Percentiles rank a stretch among this genome's conserved stretches.
phyloP scores from a whole-genome alignment of 2,113 vertebrate species.

The Pardalotus punctatus region DNA sequence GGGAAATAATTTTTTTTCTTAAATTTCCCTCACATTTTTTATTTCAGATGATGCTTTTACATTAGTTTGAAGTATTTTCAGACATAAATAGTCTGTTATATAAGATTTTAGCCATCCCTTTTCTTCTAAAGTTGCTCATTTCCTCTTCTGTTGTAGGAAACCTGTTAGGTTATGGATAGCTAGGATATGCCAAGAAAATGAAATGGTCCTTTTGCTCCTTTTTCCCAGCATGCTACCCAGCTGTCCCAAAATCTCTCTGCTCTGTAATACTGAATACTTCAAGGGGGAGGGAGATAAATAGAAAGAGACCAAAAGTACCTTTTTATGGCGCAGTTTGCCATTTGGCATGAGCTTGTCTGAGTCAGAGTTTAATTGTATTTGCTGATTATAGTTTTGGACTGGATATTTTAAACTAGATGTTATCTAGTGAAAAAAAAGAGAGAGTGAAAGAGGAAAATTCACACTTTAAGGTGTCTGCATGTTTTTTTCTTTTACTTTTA shows the following conservation, averaged over 20 bases:
- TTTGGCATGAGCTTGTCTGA: background rate
- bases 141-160: constrained; percentile 12
- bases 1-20: background rate
- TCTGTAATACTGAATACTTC: background rate
- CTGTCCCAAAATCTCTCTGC: background rate
- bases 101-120: background rate
- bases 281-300: constrained; percentile 24
- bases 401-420: background rate
- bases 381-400: background rate
- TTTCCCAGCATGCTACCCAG: constrained; percentile 3
- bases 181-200: constrained; percentile 19
- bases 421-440: background rate
- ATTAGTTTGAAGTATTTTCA: background rate
- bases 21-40: background rate
- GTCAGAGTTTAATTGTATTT: constrained; percentile 15
- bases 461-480: background rate
- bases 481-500: background rate
- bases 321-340: background rate
- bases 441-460: background rate
- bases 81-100: background rate
- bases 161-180: background rate
- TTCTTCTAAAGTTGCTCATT: constrained; percentile 2
- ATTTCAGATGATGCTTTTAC: background rate
- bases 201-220: constrained; percentile 5
- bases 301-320: background rate